A percentile compares a stretch with the other conserved stretches of the same genome.
Evolutionary conservation across 2,888 invertebrate species (phyloP).

Genomic region (Acleris sparsana): DNA sequence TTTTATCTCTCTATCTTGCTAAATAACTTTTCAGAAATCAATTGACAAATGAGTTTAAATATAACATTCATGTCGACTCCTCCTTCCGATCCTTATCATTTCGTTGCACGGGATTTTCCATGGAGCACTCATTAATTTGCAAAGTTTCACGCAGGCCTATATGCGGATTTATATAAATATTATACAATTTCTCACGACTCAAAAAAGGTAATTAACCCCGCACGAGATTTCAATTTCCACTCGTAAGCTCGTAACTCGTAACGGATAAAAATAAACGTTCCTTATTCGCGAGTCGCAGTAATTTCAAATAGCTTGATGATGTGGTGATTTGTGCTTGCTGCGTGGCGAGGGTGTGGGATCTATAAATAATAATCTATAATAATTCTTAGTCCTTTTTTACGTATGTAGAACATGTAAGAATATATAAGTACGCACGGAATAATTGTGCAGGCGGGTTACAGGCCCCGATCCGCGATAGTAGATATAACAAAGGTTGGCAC

Average conservation of each 20-base stretch:
- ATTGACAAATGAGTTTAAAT: not conserved
- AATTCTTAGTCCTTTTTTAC: slow-evolving; percentile 40
- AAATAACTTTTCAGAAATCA: not conserved
- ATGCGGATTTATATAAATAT: not conserved
- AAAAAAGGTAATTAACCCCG: slow-evolving; percentile 4
- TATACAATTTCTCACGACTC: not conserved
- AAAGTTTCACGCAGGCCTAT: not conserved
- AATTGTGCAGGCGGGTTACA: slow-evolving; percentile 55
- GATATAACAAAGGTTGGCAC: slow-evolving; percentile 56
- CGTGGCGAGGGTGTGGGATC: not conserved
- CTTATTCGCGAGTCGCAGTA: not conserved
- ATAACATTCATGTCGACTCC: slow-evolving; percentile 7
- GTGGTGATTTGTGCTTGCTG: not conserved
- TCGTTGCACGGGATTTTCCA: slow-evolving; percentile 17
- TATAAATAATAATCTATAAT: too few species aligned
- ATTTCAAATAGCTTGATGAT: slow-evolving; percentile 5
- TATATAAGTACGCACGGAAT: slow-evolving; percentile 55
- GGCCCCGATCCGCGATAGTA: slow-evolving; percentile 55
- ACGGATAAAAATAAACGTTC: too few species aligned
- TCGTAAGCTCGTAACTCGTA: not conserved
- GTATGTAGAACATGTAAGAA: slow-evolving; percentile 43
- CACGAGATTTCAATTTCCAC: not conserved
- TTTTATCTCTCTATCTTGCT: not conserved
- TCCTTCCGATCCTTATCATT: slow-evolving; percentile 19
- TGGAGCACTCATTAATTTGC: not conserved